Evolutionary conservation across 2,113 vertebrate species (phyloP).

Genomic region (Scomber japonicus): DNA sequence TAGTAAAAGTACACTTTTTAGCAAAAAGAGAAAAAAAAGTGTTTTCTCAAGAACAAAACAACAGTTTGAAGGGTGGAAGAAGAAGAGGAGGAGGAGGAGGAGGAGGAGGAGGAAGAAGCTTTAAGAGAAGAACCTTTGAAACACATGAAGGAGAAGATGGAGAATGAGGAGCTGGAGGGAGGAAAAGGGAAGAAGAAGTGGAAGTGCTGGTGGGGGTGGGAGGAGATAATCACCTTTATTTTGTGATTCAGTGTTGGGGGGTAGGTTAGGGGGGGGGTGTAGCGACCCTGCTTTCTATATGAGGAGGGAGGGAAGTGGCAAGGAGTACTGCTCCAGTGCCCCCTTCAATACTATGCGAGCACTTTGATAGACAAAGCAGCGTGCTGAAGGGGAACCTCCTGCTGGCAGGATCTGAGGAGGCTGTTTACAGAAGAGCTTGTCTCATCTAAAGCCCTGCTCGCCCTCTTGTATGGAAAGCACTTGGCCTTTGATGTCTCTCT

Average conservation of each 20-base stretch:
- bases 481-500: constrained; percentile 86
- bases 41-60: constrained; percentile 65
- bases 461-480: constrained; percentile 81
- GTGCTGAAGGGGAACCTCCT: constrained; percentile 79
- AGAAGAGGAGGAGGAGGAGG: constrained; percentile 51
- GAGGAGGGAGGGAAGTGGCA: constrained; percentile 53
- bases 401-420: constrained; percentile 82
- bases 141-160: constrained; percentile 72
- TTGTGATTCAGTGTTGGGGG: constrained; percentile 65
- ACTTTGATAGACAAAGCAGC: constrained; percentile 85
- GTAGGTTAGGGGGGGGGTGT: not conserved
- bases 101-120: constrained; percentile 51
- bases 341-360: constrained; percentile 66
- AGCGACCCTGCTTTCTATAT: constrained; percentile 46
- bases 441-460: constrained; percentile 79
- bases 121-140: constrained; percentile 69
- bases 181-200: constrained; percentile 49
- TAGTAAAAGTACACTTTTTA: constrained; percentile 9
- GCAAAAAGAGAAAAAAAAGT: constrained; percentile 22
- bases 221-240: constrained; percentile 78
- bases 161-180: constrained; percentile 58
- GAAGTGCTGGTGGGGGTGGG: constrained; percentile 49
- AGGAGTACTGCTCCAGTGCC: constrained; percentile 69
- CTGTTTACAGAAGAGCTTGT: constrained; percentile 83
- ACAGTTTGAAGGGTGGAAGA: constrained; percentile 53